These are phyloP conservation scores for Podocnemis expansa DNA, from an alignment of 2,113 vertebrate genomes.

Conservation along the genomic window DNA sequence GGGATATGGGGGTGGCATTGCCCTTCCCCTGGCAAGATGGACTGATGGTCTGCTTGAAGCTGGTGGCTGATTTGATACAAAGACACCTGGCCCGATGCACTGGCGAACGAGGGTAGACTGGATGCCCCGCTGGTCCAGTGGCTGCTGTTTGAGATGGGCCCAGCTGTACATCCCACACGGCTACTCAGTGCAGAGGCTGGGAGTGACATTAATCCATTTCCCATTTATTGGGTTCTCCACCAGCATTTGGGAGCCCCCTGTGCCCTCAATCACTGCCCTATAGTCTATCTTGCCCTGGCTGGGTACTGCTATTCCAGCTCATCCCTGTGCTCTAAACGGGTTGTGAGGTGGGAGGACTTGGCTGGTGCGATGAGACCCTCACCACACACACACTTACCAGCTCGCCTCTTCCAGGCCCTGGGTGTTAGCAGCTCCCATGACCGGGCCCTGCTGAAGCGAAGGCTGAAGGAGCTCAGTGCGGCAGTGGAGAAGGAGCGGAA, in stretches of 20 bases:
- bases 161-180: not conserved
- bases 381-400: not conserved
- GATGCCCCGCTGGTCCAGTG: not conserved
- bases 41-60: fast-evolving
- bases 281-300: not conserved
- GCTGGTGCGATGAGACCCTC: not conserved
- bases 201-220: fast-evolving
- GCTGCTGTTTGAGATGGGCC: not conserved
- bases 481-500: conserved; percentile 86
- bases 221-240: not conserved
- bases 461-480: conserved; percentile 84
- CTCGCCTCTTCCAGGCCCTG: conserved; percentile 75
- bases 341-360: not conserved
- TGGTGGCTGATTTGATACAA: too few species aligned
- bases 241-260: not conserved
- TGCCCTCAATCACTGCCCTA: not conserved
- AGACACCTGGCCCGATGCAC: not conserved
- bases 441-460: conserved; percentile 84
- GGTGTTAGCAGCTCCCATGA: conserved; percentile 87
- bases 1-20: not conserved
- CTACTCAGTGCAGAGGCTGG: not conserved
- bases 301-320: too few species aligned
- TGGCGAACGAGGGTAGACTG: fast-evolving
- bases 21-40: not conserved
- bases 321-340: too few species aligned